Evolutionary conservation across 64 coral and sea anemone genomes (phyloP), one percentile per base, ranked within the genome.

Genomic region (Orbicella faveolata): DNA sequence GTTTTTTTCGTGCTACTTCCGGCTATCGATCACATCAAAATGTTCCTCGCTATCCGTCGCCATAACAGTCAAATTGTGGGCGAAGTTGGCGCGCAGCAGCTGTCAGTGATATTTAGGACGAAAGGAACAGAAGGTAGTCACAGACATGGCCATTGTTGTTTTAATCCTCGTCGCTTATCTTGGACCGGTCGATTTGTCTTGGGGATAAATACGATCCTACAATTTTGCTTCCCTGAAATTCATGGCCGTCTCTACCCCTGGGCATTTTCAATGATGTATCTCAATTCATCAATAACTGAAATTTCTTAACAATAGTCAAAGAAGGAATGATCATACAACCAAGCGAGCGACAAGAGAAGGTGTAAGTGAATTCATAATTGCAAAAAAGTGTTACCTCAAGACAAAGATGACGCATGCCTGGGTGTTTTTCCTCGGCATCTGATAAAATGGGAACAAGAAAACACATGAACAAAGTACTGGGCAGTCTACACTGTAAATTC

Each of bases 51-150:
- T n/a, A 54, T 78, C 41, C 39, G 76, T 5, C 16, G 23, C 20
- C 76, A 78, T 10, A 55, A 78, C 76, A 78, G 52, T 6, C 76
- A 54, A 12, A 23, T 78, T 5, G 20, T 13, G 12, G 44, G 11
- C 48, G 20, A 44, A 53, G 21, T 78, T 3, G 18, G 54, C 17
- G 19, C 21, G 10, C 48, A 78, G 48, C 76, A 53, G 51, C 48
- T 54, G 41, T 23, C 9, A 26, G 23, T 36, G 4, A 74, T 78
- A 78, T 53, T 78, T 54, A 55, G 11, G 36, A 30, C 39, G 76
- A 30, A 30, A 30, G 20, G 76, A 78, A 78, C 55, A 78, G 76
- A 78, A 78, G n/a, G 76, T 78, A 19, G 76, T 21, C 54, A 3
- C 25, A 12, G 76, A 78, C 48, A 78, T 54, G 41, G 6, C 52